Evolutionary conservation across 1,140 invertebrate species (phyloP), one percentile per base, ranked within the genome.

Genomic region (Brachionus koreanus): DNA sequence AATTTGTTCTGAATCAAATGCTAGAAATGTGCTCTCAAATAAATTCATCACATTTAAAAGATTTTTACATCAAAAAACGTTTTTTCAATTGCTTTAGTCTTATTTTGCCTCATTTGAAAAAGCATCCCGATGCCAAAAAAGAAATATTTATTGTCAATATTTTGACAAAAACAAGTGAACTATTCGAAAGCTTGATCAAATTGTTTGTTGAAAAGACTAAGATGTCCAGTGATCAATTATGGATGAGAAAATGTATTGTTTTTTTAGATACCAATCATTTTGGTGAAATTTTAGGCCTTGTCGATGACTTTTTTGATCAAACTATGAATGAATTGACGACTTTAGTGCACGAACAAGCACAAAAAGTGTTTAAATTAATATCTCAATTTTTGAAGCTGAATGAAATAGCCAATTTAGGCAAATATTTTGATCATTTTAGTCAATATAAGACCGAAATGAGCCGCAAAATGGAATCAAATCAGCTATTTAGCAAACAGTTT

Each of bases 381-480:
- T 46, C 43, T 10, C 19, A 74, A 13, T 74, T 74, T 46, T 74
- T 74, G 4, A 74, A 46, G 6, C 10, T 74, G 3, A n/a, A 74
- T n/a, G 39, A 74, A 74, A 74, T 74, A 2, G 39, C 10, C 23
- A 74, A 74, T 74, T 74, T 74, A 5, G 25, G n/a, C 43, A 74
- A 74, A 39, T 74, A 74, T 74, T 74, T 74, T 74, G 69, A 74
- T 5, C 69, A 74, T 29, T 74, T 74, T 74, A 46, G 25, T 25
- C 42, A 43, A 33, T 74, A 46, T 10, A 74, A 74, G 13, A 46
- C 19, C 23, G 69, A 74, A 74, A 74, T 74, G 42, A 46, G 25
- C 19, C 69, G 69, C 4, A 74, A 74, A 74, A 74, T 13, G 16
- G 23, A 49, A 6, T 7, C 19, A 3, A 74, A 74, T 46, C 42